Evolutionary conservation across 53 echinoderm and acorn worm genomes (phyloP).

Genomic region (Paelopatides confundens): DNA sequence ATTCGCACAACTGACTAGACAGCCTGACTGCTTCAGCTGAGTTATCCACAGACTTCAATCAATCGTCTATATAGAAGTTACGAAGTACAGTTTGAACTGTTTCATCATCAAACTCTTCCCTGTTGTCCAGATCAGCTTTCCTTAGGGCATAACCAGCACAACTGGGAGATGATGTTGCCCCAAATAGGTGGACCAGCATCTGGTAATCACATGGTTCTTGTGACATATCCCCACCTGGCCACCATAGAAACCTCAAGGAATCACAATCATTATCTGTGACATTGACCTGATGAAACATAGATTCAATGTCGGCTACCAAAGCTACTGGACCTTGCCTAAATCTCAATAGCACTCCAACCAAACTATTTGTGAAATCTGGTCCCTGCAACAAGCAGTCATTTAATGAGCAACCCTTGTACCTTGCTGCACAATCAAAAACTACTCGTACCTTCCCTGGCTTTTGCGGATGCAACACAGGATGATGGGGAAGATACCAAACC

Average conservation of each 20-base stretch:
- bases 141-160: slow-evolving; percentile 50
- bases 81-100: too few species aligned
- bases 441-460: slow-evolving; percentile 54
- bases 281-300: slow-evolving; percentile 65
- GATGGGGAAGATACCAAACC: slow-evolving; percentile 66
- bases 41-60: too few species aligned
- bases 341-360: slow-evolving; percentile 55
- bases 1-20: too few species aligned
- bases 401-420: slow-evolving; percentile 45
- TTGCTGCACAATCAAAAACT: slow-evolving; percentile 68
- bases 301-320: slow-evolving; percentile 53
- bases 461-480: slow-evolving; percentile 57
- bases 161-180: too few species aligned
- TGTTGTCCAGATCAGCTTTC: too few species aligned
- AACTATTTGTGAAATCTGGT: slow-evolving; percentile 57
- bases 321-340: slow-evolving; percentile 56
- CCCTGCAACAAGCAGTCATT: too few species aligned
- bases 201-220: neutral
- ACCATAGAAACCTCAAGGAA: slow-evolving; percentile 64
- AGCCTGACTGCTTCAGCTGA: too few species aligned
- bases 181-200: too few species aligned
- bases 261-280: slow-evolving; percentile 55
- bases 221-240: slow-evolving; percentile 13
- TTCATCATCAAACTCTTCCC: too few species aligned
- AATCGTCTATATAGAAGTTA: too few species aligned